Evolutionary conservation across 2,888 invertebrate genomes (phyloP), one percentile per base, ranked within the genome.

Genomic region (Agriopis aurantiaria): DNA sequence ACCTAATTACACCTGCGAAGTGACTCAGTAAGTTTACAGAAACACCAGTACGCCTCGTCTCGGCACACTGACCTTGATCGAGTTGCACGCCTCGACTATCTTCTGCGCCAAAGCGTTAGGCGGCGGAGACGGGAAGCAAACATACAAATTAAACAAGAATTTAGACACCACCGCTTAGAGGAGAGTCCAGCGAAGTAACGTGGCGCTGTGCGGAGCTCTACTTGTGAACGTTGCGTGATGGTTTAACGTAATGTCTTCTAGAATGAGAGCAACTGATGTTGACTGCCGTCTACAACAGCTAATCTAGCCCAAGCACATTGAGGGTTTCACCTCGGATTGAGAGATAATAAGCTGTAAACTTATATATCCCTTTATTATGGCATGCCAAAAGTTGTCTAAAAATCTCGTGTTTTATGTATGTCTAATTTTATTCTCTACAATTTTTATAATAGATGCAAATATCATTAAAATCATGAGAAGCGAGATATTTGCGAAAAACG

Each of bases 31-130:
- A 59, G 68, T 75, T 72, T 71, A 75, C 75, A 75, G 73, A 75
- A 71, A 77, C 77, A 73, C 68, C 67, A 46, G 61, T 46, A 49
- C 52, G 59, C 48, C 58, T 14, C 62, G 66, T 63, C 87, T 88
- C 88, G 85, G 85, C 77, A 82, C 80, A 93, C 93, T 93, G 86
- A 98, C 98, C 97, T 98, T 98, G 91, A 98, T 96, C 89, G 97
- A 97, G 96, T 97, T 97, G 97, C 97, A 97, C 96, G 97, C 97
- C 96, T 98, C 97, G 96, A 97, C 96, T 96, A 98, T 97, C 97
- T 97, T 97, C 97, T 97, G 97, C 95, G 82, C 84, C 88, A 90
- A 89, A 92, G 91, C 88, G 87, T 87, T 88, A 91, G 85, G 78
- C 87, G 85, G 84, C 88, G 87, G 83, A 85, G 86, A 81, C 85